phyloP scores from a whole-genome alignment of 1,140 invertebrate genomes.

The Cyclargus thomasi region DNA sequence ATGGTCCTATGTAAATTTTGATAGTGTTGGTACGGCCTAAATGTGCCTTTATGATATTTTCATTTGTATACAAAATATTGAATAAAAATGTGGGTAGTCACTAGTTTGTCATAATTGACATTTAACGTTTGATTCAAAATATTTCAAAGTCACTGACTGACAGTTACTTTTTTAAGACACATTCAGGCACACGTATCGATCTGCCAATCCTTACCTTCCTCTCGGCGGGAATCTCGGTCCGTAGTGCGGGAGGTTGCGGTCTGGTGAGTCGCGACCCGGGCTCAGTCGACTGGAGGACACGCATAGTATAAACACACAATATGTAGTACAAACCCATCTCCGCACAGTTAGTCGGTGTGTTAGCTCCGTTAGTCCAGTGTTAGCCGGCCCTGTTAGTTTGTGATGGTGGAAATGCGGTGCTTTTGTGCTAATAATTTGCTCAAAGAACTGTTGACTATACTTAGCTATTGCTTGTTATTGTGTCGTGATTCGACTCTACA shows the following conservation, averaged over 20 bases:
- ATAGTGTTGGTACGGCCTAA: not conserved
- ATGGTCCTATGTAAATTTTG: not conserved
- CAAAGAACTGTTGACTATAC: not conserved
- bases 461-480: not conserved
- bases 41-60: not conserved
- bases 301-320: conserved; percentile 47
- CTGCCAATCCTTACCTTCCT: conserved; percentile 78
- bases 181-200: not conserved
- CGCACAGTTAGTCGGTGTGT: conserved; percentile 23
- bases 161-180: not conserved
- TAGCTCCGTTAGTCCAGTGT: conserved; percentile 9
- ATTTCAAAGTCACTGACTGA: not conserved
- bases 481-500: not conserved
- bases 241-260: conserved; percentile 88
- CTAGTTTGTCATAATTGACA: not conserved
- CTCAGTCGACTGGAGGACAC: conserved; percentile 85
- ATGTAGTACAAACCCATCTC: conserved; percentile 32
- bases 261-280: conserved; percentile 87
- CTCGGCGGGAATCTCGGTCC: conserved; percentile 89
- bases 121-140: not conserved
- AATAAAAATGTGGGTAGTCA: not conserved
- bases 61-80: not conserved
- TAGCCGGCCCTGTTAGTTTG: not conserved
- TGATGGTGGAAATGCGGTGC: not conserved
- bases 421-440: not conserved